Base-by-base conservation (phyloP, 2,888 invertebrate species). In the Drosophila neutralis region DNA sequence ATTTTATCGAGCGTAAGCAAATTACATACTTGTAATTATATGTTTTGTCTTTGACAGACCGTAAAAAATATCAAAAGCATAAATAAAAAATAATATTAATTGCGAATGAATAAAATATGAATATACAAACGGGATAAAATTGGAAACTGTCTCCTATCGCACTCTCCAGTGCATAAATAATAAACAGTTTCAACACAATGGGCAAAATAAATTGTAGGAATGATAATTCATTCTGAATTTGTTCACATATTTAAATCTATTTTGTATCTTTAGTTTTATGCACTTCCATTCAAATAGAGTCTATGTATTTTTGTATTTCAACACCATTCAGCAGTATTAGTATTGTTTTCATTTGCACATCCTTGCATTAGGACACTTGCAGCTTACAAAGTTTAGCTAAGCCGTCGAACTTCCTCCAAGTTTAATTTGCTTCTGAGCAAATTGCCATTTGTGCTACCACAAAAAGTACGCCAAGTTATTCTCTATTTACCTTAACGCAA, bases 1-100 rank as follows among this genome's bases (percentile, higher is more conserved):
- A 87, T 85, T 91, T 90, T 85, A 91, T 90, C 86, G 89, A 76
- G 90, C 84, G 87, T 89, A 88, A 83, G 87, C 86, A 76, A 87
- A 87, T 84, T 84, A 73, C 73, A 59, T 48, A 54, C 45, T 48
- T 31, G 27, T 21, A 33, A 49, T 56, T 38, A n/a, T 35, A 33
- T 21, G 33, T 21, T 42, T 36, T 48, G 38, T 5, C 13, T 45
- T 38, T 52, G 52, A 8, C 21, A 33, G 52, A 33, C n/a, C 13
- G 31, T 27, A 56, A 56, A 54, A 11, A 54, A 54, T 11, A 21
- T 10, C 18, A 38, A 24, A 27, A 13, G 5, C 11, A 53, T 53
- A 15, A 53, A 24, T 21, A 35, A 21, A 15, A 24, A 10, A 18
- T 24, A 24, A 24, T 21, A 53, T 35, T 15, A 35, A 21, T 53